These are phyloP conservation scores for Diplodus sargus DNA, from an alignment of 2,797 vertebrate species.

Conservation along the genomic window DNA sequence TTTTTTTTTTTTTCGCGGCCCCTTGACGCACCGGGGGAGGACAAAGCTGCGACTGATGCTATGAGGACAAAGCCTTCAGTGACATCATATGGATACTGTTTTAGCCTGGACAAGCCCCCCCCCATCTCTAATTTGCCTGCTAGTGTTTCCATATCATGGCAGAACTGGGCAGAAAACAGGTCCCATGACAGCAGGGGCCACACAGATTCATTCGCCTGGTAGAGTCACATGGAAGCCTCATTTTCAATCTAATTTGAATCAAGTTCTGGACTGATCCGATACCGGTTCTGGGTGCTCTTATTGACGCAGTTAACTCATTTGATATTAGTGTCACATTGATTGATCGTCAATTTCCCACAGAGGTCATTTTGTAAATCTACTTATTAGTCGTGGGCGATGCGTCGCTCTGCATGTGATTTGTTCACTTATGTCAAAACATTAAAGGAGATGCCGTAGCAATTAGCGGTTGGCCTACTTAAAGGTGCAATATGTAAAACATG, in stretches of 20 bases:
- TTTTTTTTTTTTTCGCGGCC: constrained; percentile 42
- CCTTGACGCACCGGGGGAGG: constrained; percentile 45
- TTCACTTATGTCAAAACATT: no score
- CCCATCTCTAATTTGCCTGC: constrained; percentile 8
- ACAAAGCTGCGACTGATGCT: constrained; percentile 55
- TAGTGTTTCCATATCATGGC: constrained; percentile 33
- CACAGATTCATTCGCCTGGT: background rate
- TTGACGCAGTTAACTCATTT: no score
- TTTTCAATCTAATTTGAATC: background rate
- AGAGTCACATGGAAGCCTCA: background rate
- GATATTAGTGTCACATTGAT: no score
- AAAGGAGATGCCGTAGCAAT: no score
- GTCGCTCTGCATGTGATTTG: no score
- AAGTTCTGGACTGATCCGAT: no score
- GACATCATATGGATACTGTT: constrained; percentile 41
- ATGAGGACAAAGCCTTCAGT: constrained; percentile 50
- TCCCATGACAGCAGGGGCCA: constrained; percentile 4
- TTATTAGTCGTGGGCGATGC: no score
- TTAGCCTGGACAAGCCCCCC: constrained; percentile 14
- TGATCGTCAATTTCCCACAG: no score
- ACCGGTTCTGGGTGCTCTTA: no score
- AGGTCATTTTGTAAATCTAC: no score
- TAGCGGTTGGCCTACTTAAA: no score
- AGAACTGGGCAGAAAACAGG: constrained; percentile 19
- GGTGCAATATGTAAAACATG: no score